These are phyloP conservation scores for Drosophila funebris DNA, from an alignment of 1,140 invertebrate genomes.

Conservation along the genomic window DNA sequence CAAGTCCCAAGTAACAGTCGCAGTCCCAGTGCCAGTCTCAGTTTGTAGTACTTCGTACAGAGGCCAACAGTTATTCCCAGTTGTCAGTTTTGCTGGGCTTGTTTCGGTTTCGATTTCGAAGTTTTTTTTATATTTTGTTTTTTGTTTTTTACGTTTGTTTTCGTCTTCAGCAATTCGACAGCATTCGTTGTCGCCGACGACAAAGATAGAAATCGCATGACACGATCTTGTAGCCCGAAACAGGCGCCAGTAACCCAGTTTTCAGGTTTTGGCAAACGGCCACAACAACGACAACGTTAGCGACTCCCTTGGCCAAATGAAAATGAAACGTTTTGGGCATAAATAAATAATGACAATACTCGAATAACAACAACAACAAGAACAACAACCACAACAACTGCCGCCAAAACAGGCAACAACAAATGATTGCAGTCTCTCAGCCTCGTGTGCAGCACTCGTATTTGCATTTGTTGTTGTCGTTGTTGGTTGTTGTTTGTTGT, in stretches of 20 bases:
- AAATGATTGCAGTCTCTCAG: slow-evolving; percentile 59
- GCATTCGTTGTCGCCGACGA: slow-evolving; percentile 55
- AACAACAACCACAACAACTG: slow-evolving; percentile 14
- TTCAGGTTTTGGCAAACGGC: slow-evolving; percentile 62
- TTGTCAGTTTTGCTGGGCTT: slow-evolving; percentile 57
- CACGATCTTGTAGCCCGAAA: slow-evolving; percentile 82
- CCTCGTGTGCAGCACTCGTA: slow-evolving; percentile 9
- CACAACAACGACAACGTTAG: slow-evolving; percentile 27
- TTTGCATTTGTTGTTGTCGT: slow-evolving; percentile 44
- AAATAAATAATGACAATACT: slow-evolving; percentile 78
- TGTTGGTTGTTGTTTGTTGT: background rate
- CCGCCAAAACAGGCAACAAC: slow-evolving; percentile 75
- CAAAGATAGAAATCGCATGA: slow-evolving; percentile 81
- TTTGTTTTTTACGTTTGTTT: slow-evolving; percentile 56
- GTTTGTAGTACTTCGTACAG: background rate
- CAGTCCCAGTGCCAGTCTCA: slow-evolving; percentile 34
- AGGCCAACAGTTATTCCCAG: slow-evolving; percentile 41
- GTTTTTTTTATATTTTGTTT: too few relatives aligned
- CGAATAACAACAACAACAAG: slow-evolving; percentile 20
- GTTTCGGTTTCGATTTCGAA: slow-evolving; percentile 38
- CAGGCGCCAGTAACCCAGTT: slow-evolving; percentile 82
- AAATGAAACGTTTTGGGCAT: slow-evolving; percentile 81
- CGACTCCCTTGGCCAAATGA: slow-evolving; percentile 77
- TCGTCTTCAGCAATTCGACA: slow-evolving; percentile 68
- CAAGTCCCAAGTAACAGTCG: slow-evolving; percentile 32